Evolutionary conservation across 2,797 vertebrate species (phyloP), one percentile per base, ranked within the genome.

Genomic region (Myripristis murdjan): DNA sequence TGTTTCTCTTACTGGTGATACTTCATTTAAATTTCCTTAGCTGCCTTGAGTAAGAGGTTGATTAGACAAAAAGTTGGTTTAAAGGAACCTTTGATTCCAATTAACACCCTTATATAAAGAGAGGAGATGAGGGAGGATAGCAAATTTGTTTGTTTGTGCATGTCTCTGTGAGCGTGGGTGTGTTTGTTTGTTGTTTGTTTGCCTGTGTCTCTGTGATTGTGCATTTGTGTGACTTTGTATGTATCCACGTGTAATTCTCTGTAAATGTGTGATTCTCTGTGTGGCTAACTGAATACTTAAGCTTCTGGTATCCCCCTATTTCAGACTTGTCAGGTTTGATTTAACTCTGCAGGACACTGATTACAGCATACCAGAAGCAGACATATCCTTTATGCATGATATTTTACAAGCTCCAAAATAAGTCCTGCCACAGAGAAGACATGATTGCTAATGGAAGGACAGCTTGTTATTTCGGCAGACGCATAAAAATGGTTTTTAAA

Each of bases 401-500:
- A 52, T 68, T 69, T 56, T 20, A 61, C 74, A 28, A 83, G 71
- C 67, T 68, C 61, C 39, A 73, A 79, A 79, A 87, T 83, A 75
- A 33, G 70, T 76, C 41, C 57, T 37, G 61, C 62, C 56, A 48
- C 61, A 76, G 72, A 87, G 58, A 65, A 4, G 11, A 82, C 59
- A 33, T 57, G 70, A 82, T 54, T 59, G 63, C 73, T 89, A 84
- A 88, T 83, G 74, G 73, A 85, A 64, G 59, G 51, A 77, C 77
- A 77, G 72, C 28, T 48, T 81, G 73, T 64, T 60, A 53, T 81
- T 85, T 81, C 33, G 49, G 47, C 22, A 48, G 63, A 75, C 49
- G 65, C 54, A 71, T 70, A 70, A 78, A 81, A 81, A 81, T 47
- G 57, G 37, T 43, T 85, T 88, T 67, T 75, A 83, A 65, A 87